Conservation (phyloP, 2,113 vertebrate genomes). For the Serinus canaria region DNA sequence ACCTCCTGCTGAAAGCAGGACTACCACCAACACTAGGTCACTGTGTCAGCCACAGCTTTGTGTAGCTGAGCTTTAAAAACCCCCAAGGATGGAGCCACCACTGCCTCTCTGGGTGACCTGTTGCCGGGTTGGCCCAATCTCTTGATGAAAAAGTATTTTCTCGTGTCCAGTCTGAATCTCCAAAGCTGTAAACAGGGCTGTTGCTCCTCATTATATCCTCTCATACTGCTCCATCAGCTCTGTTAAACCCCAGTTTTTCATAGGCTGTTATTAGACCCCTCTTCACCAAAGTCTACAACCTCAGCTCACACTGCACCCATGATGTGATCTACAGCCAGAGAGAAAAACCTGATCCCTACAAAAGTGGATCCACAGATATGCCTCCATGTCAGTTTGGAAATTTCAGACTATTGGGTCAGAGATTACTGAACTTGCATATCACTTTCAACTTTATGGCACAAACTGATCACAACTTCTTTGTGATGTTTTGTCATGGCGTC, state of each 20-base stretch:
- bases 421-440: background rate
- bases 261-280: background rate
- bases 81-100: background rate
- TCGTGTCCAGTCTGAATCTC: background rate
- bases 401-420: background rate
- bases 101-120: background rate
- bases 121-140: background rate
- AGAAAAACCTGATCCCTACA: background rate
- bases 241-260: background rate
- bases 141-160: background rate
- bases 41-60: background rate
- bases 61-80: background rate
- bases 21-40: background rate
- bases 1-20: background rate
- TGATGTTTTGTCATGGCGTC: background rate
- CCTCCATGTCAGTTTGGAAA: background rate
- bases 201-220: background rate
- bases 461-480: background rate
- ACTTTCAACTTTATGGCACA: background rate
- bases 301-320: background rate
- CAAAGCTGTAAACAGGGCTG: background rate
- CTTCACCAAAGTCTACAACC: background rate
- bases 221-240: background rate
- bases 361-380: background rate
- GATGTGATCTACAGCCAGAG: background rate